Percentiles rank a stretch among this genome's conserved stretches.
Conservation (phyloP, 2,113 vertebrate species). For the Gavia stellata region DNA sequence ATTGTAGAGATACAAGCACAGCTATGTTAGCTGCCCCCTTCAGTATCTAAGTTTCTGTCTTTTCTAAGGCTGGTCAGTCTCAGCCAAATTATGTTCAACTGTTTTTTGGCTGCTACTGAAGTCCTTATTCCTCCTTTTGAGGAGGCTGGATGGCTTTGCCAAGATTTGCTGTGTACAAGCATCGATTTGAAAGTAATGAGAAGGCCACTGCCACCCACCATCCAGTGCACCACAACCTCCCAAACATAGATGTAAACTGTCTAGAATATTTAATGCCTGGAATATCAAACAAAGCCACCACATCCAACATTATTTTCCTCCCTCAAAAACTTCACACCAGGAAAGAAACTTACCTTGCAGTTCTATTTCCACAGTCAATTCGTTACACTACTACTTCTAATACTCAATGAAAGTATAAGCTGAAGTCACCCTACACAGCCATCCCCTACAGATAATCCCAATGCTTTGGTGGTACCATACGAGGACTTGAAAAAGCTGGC, state of each 20-base stretch:
- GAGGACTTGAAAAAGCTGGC: neutral
- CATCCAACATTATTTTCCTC: neutral
- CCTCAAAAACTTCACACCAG: neutral
- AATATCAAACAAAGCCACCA: neutral
- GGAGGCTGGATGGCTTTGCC: neutral
- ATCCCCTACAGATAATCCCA: neutral
- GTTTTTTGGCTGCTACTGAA: neutral
- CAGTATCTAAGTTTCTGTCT: neutral
- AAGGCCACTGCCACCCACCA: neutral
- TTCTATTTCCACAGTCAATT: neutral
- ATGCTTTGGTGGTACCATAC: fast-evolving
- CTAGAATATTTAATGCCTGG: neutral
- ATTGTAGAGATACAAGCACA: neutral
- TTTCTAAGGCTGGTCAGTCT: neutral
- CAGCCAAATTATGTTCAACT: neutral
- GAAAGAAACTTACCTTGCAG: neutral
- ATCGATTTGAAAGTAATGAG: neutral
- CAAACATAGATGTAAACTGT: neutral
- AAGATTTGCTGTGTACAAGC: neutral
- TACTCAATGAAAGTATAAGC: neutral
- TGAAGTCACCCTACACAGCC: neutral
- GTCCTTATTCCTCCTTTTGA: neutral
- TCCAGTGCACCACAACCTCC: neutral
- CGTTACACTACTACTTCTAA: neutral
- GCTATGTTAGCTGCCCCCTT: neutral